Conservation (phyloP, 2,888 invertebrate genomes). For the Hirtodrosophila trivittata region DNA sequence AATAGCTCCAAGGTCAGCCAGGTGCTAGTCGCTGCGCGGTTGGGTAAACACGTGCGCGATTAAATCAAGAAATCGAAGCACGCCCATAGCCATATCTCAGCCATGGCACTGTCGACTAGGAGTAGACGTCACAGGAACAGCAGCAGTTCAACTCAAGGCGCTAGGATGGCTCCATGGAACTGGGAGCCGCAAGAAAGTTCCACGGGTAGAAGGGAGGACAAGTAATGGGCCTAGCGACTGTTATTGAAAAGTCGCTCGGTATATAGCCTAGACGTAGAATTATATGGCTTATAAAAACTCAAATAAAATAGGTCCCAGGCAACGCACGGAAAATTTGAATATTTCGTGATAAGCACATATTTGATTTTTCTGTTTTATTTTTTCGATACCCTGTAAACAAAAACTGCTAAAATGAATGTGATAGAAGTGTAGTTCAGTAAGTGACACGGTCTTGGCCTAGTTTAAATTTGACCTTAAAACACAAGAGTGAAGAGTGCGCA, state of each 20-base stretch:
- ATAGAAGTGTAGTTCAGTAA: not conserved
- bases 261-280: slow-evolving; percentile 37
- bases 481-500: too few relatives aligned
- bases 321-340: slow-evolving; percentile 77
- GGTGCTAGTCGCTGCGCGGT: slow-evolving; percentile 85
- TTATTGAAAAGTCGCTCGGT: slow-evolving; percentile 63
- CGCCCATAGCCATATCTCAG: slow-evolving; percentile 57
- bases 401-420: not conserved
- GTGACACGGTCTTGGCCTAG: not conserved
- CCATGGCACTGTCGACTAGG: slow-evolving; percentile 34
- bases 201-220: slow-evolving; percentile 24
- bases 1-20: slow-evolving; percentile 86
- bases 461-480: too few relatives aligned
- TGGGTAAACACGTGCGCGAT: slow-evolving; percentile 86
- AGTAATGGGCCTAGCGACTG: slow-evolving; percentile 37
- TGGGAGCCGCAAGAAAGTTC: not conserved
- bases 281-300: slow-evolving; percentile 73
- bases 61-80: slow-evolving; percentile 85
- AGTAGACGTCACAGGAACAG: slow-evolving; percentile 33
- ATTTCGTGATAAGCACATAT: slow-evolving; percentile 78
- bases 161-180: slow-evolving; percentile 85
- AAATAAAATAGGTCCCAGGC: slow-evolving; percentile 54
- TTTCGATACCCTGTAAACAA: slow-evolving; percentile 27
- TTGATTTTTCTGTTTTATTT: slow-evolving; percentile 62
- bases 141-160: slow-evolving; percentile 70